Evolutionary conservation across 2,113 vertebrate species (phyloP).

Genomic region (Butorides virescens): DNA sequence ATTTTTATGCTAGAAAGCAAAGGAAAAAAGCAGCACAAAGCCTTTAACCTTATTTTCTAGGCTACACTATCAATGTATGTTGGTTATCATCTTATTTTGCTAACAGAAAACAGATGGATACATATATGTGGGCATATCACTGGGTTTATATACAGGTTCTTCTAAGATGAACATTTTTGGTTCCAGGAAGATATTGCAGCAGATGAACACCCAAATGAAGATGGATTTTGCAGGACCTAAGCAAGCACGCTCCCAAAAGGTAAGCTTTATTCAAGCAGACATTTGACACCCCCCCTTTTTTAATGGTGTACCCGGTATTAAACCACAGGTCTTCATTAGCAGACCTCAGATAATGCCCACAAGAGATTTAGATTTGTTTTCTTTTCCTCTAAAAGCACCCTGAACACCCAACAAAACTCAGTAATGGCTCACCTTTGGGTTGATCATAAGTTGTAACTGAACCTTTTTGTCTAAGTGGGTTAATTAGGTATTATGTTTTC

Average conservation of each 20-base stretch:
- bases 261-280: background rate
- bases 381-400: background rate
- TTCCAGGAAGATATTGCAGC: background rate
- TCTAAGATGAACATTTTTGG: background rate
- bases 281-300: background rate
- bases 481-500: constrained; percentile 13
- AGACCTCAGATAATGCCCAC: background rate
- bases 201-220: background rate
- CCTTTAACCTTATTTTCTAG: background rate
- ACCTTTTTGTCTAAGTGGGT: background rate
- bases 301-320: background rate
- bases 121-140: background rate
- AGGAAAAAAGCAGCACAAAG: background rate
- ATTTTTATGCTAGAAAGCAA: background rate
- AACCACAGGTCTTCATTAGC: background rate
- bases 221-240: background rate
- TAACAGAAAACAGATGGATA: background rate
- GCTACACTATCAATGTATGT: background rate
- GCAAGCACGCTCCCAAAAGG: background rate
- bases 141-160: background rate
- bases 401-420: background rate
- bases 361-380: background rate
- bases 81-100: background rate
- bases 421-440: background rate
- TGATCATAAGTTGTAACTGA: background rate